Base-by-base conservation (phyloP, 2,113 vertebrate genomes). In the Anhinga anhinga region DNA sequence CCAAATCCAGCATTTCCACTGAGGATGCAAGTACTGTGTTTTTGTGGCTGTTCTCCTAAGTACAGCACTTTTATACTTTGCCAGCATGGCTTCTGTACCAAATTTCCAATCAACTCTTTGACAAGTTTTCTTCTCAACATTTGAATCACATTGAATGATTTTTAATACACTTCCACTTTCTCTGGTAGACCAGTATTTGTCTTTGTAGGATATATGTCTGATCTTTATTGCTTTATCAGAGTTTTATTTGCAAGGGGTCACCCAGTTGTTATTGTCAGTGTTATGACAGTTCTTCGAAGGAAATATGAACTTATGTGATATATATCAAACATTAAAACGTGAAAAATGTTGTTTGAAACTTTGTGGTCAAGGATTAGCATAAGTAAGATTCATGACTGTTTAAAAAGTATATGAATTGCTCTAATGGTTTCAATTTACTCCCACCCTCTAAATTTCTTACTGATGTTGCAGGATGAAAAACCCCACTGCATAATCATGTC, bases 81-180 rank as follows among this genome's bases (percentile, higher is more conserved):
- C 76, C 53, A 79, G 30, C 56, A 67, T 34, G 70, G 82, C 53
- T 93, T 78, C 73, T 77, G 36, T 70, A 78, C 45, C 10, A 7
- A 90, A 88, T 82, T 93, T 83, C 70, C 77, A 89, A 88, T 69
- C 63, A 94, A 65, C 26, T 12, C 53, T 84, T 77, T 61, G 63
- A 83, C 47, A 94, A 65, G 7, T 91, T 95, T 78, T 73, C n/a
- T 67, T 88, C 36, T 86, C 50, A 78, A 82, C 19, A 74, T 76
- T 23, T 92, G 80, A 95, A 94, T 82, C 49, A 58, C 14, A 42
- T 23, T 38, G 66, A 92, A 88, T 86, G 66, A 96, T 93, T 93
- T 82, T 67, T 85, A 84, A 53, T 34, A 61, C 26, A 44, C 5
- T 93, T 86, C 45, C 26, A 76, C 21, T 71, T 89, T 78, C 69